These are phyloP conservation scores for Andrena flavipes DNA, from an alignment of 2,888 invertebrate species.

Conservation along the genomic window DNA sequence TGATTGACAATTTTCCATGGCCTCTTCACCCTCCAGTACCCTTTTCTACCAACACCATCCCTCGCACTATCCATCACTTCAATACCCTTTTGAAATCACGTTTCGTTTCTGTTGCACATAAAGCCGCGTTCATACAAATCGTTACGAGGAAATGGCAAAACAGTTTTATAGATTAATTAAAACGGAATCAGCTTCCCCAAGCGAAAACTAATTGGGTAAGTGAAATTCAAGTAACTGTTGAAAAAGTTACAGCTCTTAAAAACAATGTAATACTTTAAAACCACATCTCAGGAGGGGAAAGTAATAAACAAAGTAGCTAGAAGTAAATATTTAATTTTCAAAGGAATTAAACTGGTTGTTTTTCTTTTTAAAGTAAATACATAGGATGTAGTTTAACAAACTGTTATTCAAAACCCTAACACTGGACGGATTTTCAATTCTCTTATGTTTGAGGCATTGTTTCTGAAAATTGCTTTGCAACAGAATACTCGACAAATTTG, in stretches of 20 bases:
- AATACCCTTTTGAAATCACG: conserved; percentile 58
- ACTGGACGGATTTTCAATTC: too few species aligned
- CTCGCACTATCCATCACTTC: conserved; percentile 52
- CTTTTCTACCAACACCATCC: conserved; percentile 40
- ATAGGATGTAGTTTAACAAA: too few species aligned
- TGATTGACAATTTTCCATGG: conserved; percentile 80
- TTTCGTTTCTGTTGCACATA: conserved; percentile 65
- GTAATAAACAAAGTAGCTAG: too few species aligned
- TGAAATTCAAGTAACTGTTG: not conserved
- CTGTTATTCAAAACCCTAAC: too few species aligned
- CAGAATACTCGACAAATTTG: too few species aligned
- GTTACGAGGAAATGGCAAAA: not conserved
- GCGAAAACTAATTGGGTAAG: conserved; percentile 8
- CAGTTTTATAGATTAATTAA: not conserved
- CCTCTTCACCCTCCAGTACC: conserved; percentile 59
- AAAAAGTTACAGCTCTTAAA: not conserved
- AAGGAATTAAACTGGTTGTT: too few species aligned
- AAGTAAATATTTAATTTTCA: too few species aligned
- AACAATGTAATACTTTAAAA: not conserved
- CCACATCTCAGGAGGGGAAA: not conserved
- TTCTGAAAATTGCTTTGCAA: too few species aligned
- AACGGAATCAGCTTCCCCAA: not conserved
- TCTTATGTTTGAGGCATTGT: too few species aligned
- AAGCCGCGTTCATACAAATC: conserved; percentile 50
- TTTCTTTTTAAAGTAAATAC: not conserved